phyloP scores from a whole-genome alignment of 30 jellyfish, hydroid and myxozoan species.

The Cassiopea andromeda region DNA sequence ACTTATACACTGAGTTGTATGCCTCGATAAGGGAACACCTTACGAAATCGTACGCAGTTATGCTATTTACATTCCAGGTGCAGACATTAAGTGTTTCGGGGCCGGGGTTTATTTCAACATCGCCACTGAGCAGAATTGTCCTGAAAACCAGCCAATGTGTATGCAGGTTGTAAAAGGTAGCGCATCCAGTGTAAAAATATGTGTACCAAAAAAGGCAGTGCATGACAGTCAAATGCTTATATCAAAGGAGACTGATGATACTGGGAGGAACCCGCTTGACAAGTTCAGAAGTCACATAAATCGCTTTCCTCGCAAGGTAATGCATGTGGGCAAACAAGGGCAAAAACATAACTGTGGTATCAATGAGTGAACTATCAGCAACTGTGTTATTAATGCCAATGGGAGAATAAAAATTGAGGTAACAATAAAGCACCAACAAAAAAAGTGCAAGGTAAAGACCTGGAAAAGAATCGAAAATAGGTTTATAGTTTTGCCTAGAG shows the following conservation, averaged over 20 bases:
- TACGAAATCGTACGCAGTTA: constrained; percentile 52
- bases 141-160: constrained; percentile 59
- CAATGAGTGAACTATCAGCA: constrained; percentile 31
- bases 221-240: constrained; percentile 32
- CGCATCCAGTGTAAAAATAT: constrained; percentile 53
- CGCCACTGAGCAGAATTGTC: constrained; percentile 66
- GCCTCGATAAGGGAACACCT: constrained; percentile 50
- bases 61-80: constrained; percentile 52
- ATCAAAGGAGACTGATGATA: constrained; percentile 42
- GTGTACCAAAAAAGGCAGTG: constrained; percentile 41
- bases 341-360: constrained; percentile 40
- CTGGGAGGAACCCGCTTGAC: constrained; percentile 57
- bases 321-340: constrained; percentile 64
- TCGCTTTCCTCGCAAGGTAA: constrained; percentile 42
- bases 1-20: constrained; percentile 57
- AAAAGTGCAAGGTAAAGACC: constrained; percentile 19
- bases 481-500: constrained; percentile 25
- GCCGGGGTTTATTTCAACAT: constrained; percentile 61
- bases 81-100: constrained; percentile 50
- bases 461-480: constrained; percentile 43
- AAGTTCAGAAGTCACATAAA: constrained; percentile 46
- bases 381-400: constrained; percentile 25
- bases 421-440: constrained; percentile 40
- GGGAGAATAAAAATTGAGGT: constrained; percentile 44
- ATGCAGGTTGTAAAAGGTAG: constrained; percentile 38